Percentiles rank a stretch among this genome's conserved stretches.
These are phyloP conservation scores for Steinernema carpocapsae DNA, from an alignment of 2,888 invertebrate genomes.

Conservation along the genomic window DNA sequence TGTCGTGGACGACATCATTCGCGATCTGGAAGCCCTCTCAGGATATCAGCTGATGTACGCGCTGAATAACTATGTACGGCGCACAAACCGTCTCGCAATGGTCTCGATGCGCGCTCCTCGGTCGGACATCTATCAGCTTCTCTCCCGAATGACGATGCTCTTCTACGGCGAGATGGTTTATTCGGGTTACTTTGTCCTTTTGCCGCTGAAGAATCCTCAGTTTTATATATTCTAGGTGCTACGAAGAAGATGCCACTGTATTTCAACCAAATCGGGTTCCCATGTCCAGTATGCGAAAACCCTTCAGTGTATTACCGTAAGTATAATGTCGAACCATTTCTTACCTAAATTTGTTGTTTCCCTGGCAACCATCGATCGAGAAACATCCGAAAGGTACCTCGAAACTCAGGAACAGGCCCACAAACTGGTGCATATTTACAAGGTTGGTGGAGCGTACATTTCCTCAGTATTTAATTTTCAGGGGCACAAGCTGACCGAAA, in stretches of 20 bases:
- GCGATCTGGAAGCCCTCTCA: slow-evolving; percentile 90
- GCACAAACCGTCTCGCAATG: slow-evolving; percentile 86
- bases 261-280: slow-evolving; percentile 91
- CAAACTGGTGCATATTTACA: slow-evolving; percentile 51
- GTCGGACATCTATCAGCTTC: slow-evolving; percentile 91
- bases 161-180: slow-evolving; percentile 82
- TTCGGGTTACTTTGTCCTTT: slow-evolving; percentile 66
- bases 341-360: slow-evolving; percentile 74
- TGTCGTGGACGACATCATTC: slow-evolving; percentile 83
- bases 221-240: slow-evolving; percentile 76
- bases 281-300: slow-evolving; percentile 93
- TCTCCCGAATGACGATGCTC: slow-evolving; percentile 87
- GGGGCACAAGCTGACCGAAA: slow-evolving; percentile 23
- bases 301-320: slow-evolving; percentile 96
- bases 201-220: slow-evolving; percentile 68
- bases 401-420: slow-evolving; percentile 79
- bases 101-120: slow-evolving; percentile 91
- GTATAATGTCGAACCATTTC: too few species aligned
- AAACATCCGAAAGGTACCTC: slow-evolving; percentile 86
- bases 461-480: neutral
- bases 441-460: slow-evolving; percentile 22
- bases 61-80: slow-evolving; percentile 83
- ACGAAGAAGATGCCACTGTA: slow-evolving; percentile 91
- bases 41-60: slow-evolving; percentile 93
- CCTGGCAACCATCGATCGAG: slow-evolving; percentile 79